Conservation (phyloP, 2,113 vertebrate species). For the Caretta caretta region DNA sequence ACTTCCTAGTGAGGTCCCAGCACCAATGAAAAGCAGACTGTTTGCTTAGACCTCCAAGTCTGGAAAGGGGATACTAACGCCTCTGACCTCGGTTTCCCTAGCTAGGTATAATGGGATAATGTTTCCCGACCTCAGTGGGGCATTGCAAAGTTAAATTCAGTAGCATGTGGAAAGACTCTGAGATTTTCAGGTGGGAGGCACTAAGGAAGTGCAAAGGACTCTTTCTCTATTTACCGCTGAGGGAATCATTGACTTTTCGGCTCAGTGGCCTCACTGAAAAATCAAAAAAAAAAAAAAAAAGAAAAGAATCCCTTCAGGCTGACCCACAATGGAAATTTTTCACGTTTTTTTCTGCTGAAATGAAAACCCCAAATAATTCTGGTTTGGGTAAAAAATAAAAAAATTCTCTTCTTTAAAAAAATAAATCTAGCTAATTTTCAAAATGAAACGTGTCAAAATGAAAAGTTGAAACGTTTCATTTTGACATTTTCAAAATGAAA, state of each 20-base stretch:
- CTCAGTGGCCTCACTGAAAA: background rate
- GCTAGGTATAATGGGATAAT: background rate
- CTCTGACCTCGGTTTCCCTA: background rate
- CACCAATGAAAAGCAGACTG: background rate
- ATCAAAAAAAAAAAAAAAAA: background rate
- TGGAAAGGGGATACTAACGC: background rate
- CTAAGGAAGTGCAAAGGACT: background rate
- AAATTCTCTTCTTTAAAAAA: too few relatives aligned
- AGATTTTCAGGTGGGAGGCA: rapidly evolving
- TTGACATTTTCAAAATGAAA: background rate
- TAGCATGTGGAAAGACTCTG: background rate
- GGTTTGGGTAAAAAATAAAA: background rate
- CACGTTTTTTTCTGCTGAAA: background rate
- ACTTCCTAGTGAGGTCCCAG: background rate
- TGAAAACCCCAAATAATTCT: background rate
- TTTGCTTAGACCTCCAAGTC: background rate
- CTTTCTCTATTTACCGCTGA: background rate
- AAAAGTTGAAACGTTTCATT: background rate
- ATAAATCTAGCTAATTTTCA: background rate
- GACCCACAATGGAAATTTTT: background rate
- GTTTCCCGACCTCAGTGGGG: background rate
- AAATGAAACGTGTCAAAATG: background rate
- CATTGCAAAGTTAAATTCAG: background rate
- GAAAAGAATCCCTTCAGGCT: background rate
- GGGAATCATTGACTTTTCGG: background rate